These are phyloP conservation scores for Vanacampus margaritifer DNA, from an alignment of 2,113 vertebrate species.

Conservation along the genomic window DNA sequence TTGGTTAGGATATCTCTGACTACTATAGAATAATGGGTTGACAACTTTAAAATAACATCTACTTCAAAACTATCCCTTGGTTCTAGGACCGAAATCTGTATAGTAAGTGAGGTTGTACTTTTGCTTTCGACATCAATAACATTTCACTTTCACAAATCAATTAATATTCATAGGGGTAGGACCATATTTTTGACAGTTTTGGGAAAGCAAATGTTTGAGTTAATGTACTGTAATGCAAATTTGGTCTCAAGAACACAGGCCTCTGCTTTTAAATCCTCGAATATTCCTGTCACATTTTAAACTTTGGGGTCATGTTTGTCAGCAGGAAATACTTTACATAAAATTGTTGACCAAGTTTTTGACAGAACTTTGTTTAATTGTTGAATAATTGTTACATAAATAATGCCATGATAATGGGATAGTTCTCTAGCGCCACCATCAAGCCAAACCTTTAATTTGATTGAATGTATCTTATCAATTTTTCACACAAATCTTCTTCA, in stretches of 20 bases:
- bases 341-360: too few relatives aligned
- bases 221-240: neutral
- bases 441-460: too few relatives aligned
- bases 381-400: too few relatives aligned
- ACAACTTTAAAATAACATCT: slow-evolving; percentile 13
- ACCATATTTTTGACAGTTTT: too few relatives aligned
- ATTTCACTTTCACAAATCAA: slow-evolving; percentile 6
- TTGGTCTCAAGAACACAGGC: neutral
- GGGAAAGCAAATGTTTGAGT: neutral
- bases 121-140: neutral
- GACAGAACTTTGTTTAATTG: too few relatives aligned
- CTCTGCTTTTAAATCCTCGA: neutral
- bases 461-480: neutral
- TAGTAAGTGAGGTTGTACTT: neutral
- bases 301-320: too few relatives aligned
- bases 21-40: slow-evolving; percentile 5
- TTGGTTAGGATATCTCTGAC: slow-evolving; percentile 5
- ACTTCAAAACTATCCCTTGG: neutral
- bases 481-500: too few relatives aligned
- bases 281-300: too few relatives aligned
- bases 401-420: too few relatives aligned
- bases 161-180: neutral
- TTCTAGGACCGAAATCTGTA: neutral
- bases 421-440: too few relatives aligned
- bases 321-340: too few relatives aligned